A percentile compares a stretch with the other conserved stretches of the same genome.
phyloP scores from a whole-genome alignment of 2,888 invertebrate genomes.

The Entomobrya multifasciata region DNA sequence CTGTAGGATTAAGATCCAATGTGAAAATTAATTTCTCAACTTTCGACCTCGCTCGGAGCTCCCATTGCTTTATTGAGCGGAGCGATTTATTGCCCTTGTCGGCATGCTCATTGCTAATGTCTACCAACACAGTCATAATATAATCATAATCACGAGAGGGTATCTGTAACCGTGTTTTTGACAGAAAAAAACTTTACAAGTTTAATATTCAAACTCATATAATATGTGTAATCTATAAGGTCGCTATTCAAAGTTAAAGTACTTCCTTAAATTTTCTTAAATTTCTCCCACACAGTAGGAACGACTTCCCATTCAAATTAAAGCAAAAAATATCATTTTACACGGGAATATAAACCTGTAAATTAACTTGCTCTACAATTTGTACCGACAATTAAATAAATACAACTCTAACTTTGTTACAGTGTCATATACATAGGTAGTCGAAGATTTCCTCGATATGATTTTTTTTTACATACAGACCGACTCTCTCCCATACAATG shows the following conservation, averaged over 20 bases:
- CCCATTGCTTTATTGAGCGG: slow-evolving; percentile 64
- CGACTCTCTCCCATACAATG: too few relatives aligned
- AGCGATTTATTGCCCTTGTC: slow-evolving; percentile 65
- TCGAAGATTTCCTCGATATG: too few relatives aligned
- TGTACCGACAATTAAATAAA: not conserved
- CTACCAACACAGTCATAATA: not conserved
- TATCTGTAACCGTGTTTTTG: not conserved
- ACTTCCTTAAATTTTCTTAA: slow-evolving; percentile 9
- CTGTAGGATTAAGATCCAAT: slow-evolving; percentile 13
- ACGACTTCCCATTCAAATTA: not conserved
- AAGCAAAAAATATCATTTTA: not conserved
- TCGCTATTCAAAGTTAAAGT: not conserved
- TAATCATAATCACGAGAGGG: not conserved
- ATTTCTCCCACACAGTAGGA: slow-evolving; percentile 19
- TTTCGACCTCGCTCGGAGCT: slow-evolving; percentile 59
- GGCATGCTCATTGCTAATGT: slow-evolving; percentile 47
- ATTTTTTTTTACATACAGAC: too few relatives aligned
- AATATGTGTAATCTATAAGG: too few relatives aligned
- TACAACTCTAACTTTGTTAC: too few relatives aligned
- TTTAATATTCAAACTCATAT: too few relatives aligned
- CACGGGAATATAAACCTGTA: not conserved
- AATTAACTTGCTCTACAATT: not conserved
- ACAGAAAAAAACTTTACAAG: not conserved
- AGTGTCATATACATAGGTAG: too few relatives aligned
- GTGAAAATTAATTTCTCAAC: slow-evolving; percentile 66